phyloP scores from a whole-genome alignment of 2,888 invertebrate species.

The Pachymerium ferrugineum region DNA sequence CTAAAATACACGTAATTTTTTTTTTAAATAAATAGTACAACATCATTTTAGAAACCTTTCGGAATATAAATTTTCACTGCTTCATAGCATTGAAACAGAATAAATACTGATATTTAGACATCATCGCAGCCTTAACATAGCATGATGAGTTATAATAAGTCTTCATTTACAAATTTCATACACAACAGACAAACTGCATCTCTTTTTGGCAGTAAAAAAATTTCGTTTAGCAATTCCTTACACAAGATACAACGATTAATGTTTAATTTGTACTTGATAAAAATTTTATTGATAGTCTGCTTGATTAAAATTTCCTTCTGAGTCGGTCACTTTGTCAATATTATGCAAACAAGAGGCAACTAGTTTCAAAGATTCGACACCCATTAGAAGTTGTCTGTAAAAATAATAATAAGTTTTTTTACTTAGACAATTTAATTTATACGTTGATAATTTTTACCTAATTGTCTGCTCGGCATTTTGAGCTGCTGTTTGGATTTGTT shows the following conservation, averaged over 20 bases:
- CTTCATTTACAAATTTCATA: not conserved
- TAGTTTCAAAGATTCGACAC: constrained; percentile 33
- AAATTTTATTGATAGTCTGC: not conserved
- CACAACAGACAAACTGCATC: not conserved
- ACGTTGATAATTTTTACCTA: too few species aligned
- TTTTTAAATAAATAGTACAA: not conserved
- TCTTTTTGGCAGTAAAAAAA: not conserved
- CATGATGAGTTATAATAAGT: not conserved
- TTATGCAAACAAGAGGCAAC: constrained; percentile 25
- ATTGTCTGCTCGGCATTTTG: constrained; percentile 28
- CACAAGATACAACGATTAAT: too few species aligned
- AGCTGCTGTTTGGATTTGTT: constrained; percentile 32
- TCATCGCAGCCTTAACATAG: not conserved
- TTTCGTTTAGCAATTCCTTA: too few species aligned
- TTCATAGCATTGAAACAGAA: not conserved
- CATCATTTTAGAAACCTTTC: not conserved
- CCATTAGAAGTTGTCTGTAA: constrained; percentile 31
- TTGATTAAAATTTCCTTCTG: not conserved
- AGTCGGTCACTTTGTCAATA: constrained; percentile 31
- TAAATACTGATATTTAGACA: not conserved
- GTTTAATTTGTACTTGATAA: too few species aligned
- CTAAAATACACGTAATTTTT: not conserved
- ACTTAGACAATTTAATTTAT: too few species aligned
- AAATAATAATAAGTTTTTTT: too few species aligned
- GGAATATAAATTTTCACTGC: not conserved